These are phyloP conservation scores for Nymphalis io DNA, from an alignment of 1,140 invertebrate genomes.

Conservation along the genomic window DNA sequence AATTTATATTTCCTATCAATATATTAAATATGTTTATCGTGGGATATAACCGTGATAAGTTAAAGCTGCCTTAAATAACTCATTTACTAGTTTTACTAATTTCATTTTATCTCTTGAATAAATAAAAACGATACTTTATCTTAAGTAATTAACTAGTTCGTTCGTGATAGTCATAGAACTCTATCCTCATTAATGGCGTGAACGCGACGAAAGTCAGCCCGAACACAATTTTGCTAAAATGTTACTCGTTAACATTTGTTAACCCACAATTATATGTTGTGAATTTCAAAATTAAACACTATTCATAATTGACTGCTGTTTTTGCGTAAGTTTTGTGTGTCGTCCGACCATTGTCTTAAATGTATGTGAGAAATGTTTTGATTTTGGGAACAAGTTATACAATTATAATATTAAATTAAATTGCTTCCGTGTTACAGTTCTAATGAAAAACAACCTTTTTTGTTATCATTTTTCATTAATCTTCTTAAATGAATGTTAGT, in stretches of 20 bases:
- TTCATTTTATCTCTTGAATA: too few relatives aligned
- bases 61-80: too few relatives aligned
- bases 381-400: conserved; percentile 24
- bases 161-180: neutral
- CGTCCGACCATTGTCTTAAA: conserved; percentile 44
- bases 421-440: neutral
- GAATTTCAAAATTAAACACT: conserved; percentile 44
- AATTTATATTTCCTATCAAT: too few relatives aligned
- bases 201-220: neutral
- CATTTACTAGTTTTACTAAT: too few relatives aligned
- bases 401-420: conserved; percentile 5
- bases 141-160: neutral
- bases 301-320: conserved; percentile 35
- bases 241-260: conserved; percentile 9
- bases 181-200: neutral
- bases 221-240: neutral
- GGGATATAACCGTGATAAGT: too few relatives aligned
- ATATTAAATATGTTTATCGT: too few relatives aligned
- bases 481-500: too few relatives aligned
- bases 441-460: neutral
- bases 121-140: too few relatives aligned
- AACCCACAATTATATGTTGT: conserved; percentile 25
- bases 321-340: conserved; percentile 43
- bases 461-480: too few relatives aligned
- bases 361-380: conserved; percentile 27